These are phyloP conservation scores for Saguinus midas DNA, from an alignment of 2,113 vertebrate species.

Conservation along the genomic window DNA sequence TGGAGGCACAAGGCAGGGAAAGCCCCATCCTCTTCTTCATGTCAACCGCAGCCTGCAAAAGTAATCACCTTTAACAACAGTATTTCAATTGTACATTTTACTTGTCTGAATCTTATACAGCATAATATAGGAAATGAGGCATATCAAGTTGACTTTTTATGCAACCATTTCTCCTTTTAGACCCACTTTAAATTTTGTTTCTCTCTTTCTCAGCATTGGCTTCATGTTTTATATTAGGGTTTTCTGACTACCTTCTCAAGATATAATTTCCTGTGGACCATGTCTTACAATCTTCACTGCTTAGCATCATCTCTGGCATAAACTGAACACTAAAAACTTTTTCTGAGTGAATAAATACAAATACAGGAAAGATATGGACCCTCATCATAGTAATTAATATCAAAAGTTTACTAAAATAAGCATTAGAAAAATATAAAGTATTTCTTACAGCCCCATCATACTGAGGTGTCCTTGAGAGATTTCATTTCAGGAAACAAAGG, in stretches of 20 bases:
- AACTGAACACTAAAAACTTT: not conserved
- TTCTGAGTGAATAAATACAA: not conserved
- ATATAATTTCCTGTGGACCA: slow-evolving; percentile 1
- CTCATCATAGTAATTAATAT: too few species aligned
- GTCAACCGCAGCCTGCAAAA: not conserved
- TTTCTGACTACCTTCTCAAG: not conserved
- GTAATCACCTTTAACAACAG: not conserved
- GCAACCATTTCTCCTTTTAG: not conserved
- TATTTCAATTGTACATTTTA: not conserved
- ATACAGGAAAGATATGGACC: not conserved
- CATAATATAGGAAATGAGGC: not conserved
- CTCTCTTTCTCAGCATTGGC: not conserved
- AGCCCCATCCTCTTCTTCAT: not conserved
- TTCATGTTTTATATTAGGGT: not conserved
- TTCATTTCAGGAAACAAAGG: slow-evolving; percentile 53
- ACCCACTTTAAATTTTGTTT: not conserved
- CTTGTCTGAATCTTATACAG: not conserved
- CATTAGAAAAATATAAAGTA: not conserved
- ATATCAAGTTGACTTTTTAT: not conserved
- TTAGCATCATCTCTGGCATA: not conserved
- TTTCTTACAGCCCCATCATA: not conserved
- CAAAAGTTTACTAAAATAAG: not conserved
- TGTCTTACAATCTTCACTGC: not conserved
- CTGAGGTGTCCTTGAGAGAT: slow-evolving; percentile 18
- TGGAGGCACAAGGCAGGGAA: not conserved